Evolutionary conservation across 2,113 vertebrate genomes (phyloP).

Genomic region (Chelonoidis abingdonii): DNA sequence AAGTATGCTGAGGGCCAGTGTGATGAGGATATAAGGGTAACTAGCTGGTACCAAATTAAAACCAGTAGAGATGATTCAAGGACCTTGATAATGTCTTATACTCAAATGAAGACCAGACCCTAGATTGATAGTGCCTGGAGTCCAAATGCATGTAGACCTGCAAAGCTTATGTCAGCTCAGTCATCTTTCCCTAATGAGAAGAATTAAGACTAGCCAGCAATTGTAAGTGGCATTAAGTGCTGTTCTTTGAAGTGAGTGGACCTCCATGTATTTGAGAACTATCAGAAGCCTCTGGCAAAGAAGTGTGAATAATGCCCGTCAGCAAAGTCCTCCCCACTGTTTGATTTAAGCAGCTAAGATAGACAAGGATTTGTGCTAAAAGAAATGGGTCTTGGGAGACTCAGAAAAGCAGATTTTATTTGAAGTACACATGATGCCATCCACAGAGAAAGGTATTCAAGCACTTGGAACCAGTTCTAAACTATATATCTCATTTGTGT

Average conservation of each 20-base stretch:
- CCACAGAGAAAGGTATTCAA: not conserved
- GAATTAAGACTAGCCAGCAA: not conserved
- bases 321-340: no score
- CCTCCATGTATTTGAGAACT: not conserved
- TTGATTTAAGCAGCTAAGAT: not conserved
- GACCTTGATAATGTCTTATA: not conserved
- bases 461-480: not conserved
- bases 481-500: rapidly evolving
- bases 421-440: not conserved
- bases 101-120: rapidly evolving
- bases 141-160: not conserved
- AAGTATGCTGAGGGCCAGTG: rapidly evolving
- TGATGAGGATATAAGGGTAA: not conserved
- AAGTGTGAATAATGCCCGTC: not conserved
- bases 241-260: not conserved
- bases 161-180: not conserved
- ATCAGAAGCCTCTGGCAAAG: not conserved
- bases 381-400: not conserved
- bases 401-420: not conserved
- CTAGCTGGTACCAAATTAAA: not conserved
- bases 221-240: not conserved
- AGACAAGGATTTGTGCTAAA: not conserved
- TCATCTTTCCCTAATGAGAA: not conserved
- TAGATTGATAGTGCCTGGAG: not conserved
- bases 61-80: not conserved